phyloP scores from a whole-genome alignment of 2,113 vertebrate genomes.

The Oophaga pumilio region DNA sequence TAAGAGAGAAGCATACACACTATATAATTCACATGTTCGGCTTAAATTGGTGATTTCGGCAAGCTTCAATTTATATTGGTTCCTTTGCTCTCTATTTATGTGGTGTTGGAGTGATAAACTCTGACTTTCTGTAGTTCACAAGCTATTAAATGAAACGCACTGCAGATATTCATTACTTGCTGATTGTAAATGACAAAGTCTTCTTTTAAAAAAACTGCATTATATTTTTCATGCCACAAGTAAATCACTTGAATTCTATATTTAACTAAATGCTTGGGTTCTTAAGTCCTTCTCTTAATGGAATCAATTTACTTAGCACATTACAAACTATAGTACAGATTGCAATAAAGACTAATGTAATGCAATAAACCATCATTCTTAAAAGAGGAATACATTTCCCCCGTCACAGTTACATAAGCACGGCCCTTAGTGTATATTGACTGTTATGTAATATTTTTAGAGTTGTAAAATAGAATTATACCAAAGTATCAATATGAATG shows the following conservation, averaged over 20 bases:
- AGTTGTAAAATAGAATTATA: neutral
- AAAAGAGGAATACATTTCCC: neutral
- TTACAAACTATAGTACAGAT: neutral
- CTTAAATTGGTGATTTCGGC: too few species aligned
- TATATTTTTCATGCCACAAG: neutral
- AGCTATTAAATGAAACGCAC: neutral
- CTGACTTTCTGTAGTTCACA: neutral
- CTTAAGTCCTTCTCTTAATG: neutral
- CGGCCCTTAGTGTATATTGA: neutral
- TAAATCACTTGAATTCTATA: neutral
- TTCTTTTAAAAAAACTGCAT: neutral
- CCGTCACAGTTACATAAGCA: neutral
- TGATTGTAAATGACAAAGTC: neutral
- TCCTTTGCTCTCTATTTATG: too few species aligned
- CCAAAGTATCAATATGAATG: neutral
- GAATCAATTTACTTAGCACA: neutral
- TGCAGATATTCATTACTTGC: neutral
- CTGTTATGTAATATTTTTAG: neutral
- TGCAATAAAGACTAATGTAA: neutral
- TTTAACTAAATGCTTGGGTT: neutral
- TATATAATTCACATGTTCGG: too few species aligned
- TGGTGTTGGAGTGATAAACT: neutral
- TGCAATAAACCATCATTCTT: slow-evolving; percentile 10
- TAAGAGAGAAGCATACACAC: too few species aligned
- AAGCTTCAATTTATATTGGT: too few species aligned